A percentile compares a stretch with the other conserved stretches of the same genome.
phyloP scores from a whole-genome alignment of 2,888 invertebrate genomes.

The Parascotia fuliginaria region DNA sequence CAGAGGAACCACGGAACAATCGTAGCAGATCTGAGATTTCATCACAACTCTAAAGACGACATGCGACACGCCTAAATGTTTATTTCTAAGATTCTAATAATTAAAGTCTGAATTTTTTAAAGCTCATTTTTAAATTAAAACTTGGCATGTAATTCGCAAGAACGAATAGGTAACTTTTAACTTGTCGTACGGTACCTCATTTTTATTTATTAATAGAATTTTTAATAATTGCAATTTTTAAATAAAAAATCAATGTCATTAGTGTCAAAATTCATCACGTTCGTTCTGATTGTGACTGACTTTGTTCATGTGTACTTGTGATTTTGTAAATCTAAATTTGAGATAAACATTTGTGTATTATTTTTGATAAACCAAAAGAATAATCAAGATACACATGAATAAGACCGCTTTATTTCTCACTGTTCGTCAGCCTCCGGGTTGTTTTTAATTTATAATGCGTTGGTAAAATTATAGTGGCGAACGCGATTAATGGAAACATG shows the following conservation, averaged over 20 bases:
- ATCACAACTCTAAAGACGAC: no score
- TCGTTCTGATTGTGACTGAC: neutral
- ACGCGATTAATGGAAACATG: slow-evolving; percentile 22
- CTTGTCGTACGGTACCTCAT: no score
- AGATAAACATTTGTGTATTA: neutral
- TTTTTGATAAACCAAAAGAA: neutral
- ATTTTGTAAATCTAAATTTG: neutral
- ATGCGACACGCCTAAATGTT: no score
- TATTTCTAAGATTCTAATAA: no score
- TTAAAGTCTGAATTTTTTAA: no score
- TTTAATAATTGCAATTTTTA: neutral
- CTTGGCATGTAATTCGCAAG: no score
- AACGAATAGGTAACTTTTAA: no score
- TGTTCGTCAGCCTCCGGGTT: neutral
- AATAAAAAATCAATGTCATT: slow-evolving; percentile 1
- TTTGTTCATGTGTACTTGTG: no score
- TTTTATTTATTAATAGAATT: no score
- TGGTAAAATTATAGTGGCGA: slow-evolving; percentile 5
- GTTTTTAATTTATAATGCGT: neutral
- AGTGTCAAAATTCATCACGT: neutral
- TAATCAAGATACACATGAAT: neutral
- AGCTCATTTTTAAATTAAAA: no score
- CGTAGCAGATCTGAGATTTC: no score
- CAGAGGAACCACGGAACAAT: no score
- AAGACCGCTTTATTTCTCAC: neutral